Base-by-base conservation (phyloP, 2,888 invertebrate genomes). In the Microctonus hyperodae region DNA sequence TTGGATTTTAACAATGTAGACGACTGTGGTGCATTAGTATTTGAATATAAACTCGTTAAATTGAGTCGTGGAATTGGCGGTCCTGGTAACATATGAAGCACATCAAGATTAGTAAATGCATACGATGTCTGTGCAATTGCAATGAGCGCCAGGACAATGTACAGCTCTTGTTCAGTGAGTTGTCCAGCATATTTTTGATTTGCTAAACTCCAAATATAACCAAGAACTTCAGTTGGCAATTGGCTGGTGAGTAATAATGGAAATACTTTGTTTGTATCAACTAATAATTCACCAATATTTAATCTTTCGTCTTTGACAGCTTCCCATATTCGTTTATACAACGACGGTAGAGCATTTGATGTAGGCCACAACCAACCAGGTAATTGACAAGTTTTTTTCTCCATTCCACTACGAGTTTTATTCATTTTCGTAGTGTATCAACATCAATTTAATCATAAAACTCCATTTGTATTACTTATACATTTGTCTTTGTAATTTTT, bases 181-280 rank as follows among this genome's bases (percentile, higher is more conserved):
- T 83, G 83, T 4, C 86, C 86, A 9, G 85, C 82, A 23, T 85
- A 85, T 51, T 84, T 85, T 69, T 83, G 81, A 75, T 86, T 86
- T 0, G 85, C 85, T 48, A 86, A 74, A 44, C 83, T 84, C 86
- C 86, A 86, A 68, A 86, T 85, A 72, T 83, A 85, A 13, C 86
- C 86, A 59, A 86, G 79, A 20, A 84, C 80, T 70, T 86, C 85
- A 0, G 85, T 85, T 0, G 85, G 79, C 60, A 86, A 75, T 67
- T 85, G 84, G 73, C 86, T 86, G n/a, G 86, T 85, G 40, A 86
- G 77, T 35, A 86, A 77, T 13, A 86, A 68, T 1, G 84, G 83
- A 72, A 84, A 85, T n/a, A 85, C 81, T 71, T 83, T 83, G 55
- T 83, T 82, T 2, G 85, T 85, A 65, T 85, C 85, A 1, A 84